A percentile compares a stretch with the other conserved stretches of the same genome.
Conservation (phyloP, 2,888 invertebrate species). For the Trilocha varians region DNA sequence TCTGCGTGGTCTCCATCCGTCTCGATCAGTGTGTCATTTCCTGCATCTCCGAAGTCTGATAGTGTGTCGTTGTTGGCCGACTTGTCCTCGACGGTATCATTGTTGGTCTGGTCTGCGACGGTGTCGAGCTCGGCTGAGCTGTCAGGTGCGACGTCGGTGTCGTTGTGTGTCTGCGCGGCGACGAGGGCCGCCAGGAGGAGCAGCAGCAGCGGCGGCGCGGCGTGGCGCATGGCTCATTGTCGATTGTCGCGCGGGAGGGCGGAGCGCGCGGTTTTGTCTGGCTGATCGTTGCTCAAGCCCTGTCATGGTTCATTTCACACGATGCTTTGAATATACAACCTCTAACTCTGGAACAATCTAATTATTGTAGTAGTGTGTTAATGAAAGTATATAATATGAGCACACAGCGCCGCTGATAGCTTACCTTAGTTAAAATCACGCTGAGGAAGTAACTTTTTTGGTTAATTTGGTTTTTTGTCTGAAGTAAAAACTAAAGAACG, state of each 20-base stretch:
- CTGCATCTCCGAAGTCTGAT: slow-evolving; percentile 18
- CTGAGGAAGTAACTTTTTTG: too few relatives aligned
- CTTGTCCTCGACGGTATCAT: slow-evolving; percentile 12
- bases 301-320: slow-evolving; percentile 30
- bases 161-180: slow-evolving; percentile 12
- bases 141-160: slow-evolving; percentile 15
- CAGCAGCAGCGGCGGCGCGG: slow-evolving; percentile 34
- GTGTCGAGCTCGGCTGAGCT: slow-evolving; percentile 13
- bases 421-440: too few relatives aligned
- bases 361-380: neutral
- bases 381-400: too few relatives aligned
- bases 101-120: slow-evolving; percentile 7
- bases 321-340: slow-evolving; percentile 1
- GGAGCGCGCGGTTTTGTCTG: slow-evolving; percentile 52
- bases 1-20: slow-evolving; percentile 42
- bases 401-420: too few relatives aligned
- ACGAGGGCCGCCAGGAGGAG: slow-evolving; percentile 17
- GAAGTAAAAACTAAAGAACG: too few relatives aligned
- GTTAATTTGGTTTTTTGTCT: too few relatives aligned
- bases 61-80: slow-evolving; percentile 25
- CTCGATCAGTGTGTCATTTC: slow-evolving; percentile 31
- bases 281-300: slow-evolving; percentile 41
- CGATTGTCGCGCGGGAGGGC: slow-evolving; percentile 50
- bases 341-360: neutral
- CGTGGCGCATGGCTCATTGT: slow-evolving; percentile 55